Percentiles rank a stretch among this genome's conserved stretches.
Evolutionary conservation across 2,888 invertebrate genomes (phyloP).

Genomic region (Pseudanteris insignis): DNA sequence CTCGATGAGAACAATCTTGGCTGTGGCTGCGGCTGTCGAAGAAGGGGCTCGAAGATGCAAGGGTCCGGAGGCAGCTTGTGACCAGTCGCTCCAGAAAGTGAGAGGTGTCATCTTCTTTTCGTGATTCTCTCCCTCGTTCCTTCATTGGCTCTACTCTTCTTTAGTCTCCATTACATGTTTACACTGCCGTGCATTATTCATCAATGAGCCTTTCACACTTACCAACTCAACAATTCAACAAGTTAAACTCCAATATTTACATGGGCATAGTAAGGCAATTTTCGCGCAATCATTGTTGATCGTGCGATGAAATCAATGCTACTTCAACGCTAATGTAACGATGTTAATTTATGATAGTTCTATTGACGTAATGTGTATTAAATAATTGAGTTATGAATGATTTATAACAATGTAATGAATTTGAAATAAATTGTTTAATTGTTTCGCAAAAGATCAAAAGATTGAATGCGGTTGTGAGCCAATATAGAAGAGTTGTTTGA

Average conservation of each 20-base stretch:
- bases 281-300: no score
- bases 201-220: conserved; percentile 36
- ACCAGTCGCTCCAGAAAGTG: conserved; percentile 41
- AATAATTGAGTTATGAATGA: no score
- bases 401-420: no score
- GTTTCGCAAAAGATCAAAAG: no score
- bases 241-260: no score
- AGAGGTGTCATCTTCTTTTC: conserved; percentile 41
- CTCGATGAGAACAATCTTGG: conserved; percentile 46
- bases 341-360: no score
- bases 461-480: no score
- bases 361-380: no score
- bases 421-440: no score
- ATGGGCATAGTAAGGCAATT: not conserved
- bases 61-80: conserved; percentile 42
- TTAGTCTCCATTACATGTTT: conserved; percentile 44
- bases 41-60: conserved; percentile 36
- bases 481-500: no score
- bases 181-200: conserved; percentile 30
- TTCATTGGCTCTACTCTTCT: conserved; percentile 31
- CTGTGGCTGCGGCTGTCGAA: conserved; percentile 42
- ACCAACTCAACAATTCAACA: no score
- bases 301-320: not conserved
- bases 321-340: conserved; percentile 1
- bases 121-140: conserved; percentile 25